These are phyloP conservation scores for Hydrolagus affinis DNA, from an alignment of 2,113 vertebrate species.

Conservation along the genomic window DNA sequence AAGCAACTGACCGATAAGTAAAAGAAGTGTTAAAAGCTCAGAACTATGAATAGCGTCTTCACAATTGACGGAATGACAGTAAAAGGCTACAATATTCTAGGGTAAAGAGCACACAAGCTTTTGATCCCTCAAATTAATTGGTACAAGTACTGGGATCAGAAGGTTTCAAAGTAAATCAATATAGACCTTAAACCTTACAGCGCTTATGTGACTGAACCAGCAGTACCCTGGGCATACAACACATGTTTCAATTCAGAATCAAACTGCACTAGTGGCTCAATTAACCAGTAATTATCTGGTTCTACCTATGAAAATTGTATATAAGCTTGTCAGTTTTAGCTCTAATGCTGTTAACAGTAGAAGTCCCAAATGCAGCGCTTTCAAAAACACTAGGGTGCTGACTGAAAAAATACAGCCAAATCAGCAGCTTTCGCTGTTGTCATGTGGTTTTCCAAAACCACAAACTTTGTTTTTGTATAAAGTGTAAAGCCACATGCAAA, in stretches of 20 bases:
- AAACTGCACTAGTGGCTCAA: constrained; percentile 17
- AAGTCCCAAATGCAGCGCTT: not conserved
- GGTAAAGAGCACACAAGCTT: not conserved
- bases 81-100: not conserved
- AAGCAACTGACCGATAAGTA: not conserved
- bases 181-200: constrained; percentile 18
- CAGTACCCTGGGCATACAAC: too few species aligned
- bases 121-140: constrained; percentile 27
- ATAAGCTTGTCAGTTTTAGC: not conserved
- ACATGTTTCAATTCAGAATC: constrained; percentile 1
- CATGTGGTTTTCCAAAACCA: not conserved
- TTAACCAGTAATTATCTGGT: not conserved
- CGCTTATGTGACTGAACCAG: not conserved
- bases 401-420: not conserved
- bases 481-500: too few species aligned
- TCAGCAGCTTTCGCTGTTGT: not conserved
- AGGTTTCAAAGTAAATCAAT: constrained; percentile 16
- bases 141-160: not conserved
- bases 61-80: not conserved
- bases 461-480: not conserved
- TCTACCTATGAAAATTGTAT: not conserved
- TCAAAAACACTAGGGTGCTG: not conserved
- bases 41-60: not conserved
- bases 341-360: not conserved
- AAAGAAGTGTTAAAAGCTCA: not conserved